Evolutionary conservation across 2,113 vertebrate species (phyloP).

Genomic region (Mystacornis crossleyi): DNA sequence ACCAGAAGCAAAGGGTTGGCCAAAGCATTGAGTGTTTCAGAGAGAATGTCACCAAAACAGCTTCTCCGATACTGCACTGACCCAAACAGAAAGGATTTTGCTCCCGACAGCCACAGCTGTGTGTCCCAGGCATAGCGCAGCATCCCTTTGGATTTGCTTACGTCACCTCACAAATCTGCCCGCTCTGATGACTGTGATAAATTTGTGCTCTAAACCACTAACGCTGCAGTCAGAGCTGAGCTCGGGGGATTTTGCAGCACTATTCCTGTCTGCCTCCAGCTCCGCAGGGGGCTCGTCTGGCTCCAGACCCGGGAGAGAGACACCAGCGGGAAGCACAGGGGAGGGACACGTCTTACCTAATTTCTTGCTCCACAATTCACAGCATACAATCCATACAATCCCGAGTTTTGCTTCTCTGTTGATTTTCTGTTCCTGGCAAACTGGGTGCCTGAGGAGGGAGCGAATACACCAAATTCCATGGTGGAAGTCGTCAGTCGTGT

Average conservation of each 20-base stretch:
- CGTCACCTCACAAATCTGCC: not conserved
- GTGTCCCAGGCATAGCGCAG: rapidly evolving
- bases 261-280: not conserved
- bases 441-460: not conserved
- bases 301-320: not conserved
- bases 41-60: not conserved
- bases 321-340: not conserved
- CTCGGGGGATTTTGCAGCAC: not conserved
- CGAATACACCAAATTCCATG: rapidly evolving
- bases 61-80: not conserved
- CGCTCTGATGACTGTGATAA: not conserved
- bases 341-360: rapidly evolving
- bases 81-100: not conserved
- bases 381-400: not conserved
- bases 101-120: not conserved
- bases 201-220: conserved; percentile 5
- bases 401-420: not conserved
- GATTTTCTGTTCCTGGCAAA: not conserved
- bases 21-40: not conserved
- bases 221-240: not conserved
- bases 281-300: not conserved
- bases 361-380: not conserved
- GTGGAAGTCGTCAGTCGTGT: rapidly evolving
- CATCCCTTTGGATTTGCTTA: not conserved
- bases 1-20: not conserved